Base-by-base conservation (phyloP, 1,140 invertebrate species). In the Hirudo medicinalis region DNA sequence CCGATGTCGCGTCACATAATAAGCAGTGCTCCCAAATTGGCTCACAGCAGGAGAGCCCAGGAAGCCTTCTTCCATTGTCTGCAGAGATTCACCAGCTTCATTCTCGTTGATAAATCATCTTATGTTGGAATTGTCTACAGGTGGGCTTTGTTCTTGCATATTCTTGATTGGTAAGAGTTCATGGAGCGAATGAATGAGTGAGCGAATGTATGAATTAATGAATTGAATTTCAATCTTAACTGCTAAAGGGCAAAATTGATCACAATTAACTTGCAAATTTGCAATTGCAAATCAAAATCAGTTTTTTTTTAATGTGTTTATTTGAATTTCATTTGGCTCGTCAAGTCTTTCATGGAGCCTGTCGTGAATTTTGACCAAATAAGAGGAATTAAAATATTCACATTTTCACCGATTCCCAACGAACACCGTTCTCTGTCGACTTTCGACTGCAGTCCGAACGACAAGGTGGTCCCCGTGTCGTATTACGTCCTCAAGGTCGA, bases 1-100 rank as follows among this genome's bases (percentile, higher is more conserved):
- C 57, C 57, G 5, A 22, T 63, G 57, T 63, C 57, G 57, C 22
- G 29, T 13, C 57, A 63, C 57, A n/a, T 63, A 11, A 6, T 25
- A 11, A 63, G 22, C 22, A 25, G 22, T 32, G 22, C 22, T 1
- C 22, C 22, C 57, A 63, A 63, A 20, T 32, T 63, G 57, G 57
- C 29, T 22, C 57, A 63, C 29, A 8, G 57, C 57, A 13, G 57
- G 29, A 22, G 29, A 15, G 11, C 57, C 1, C 57, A 32, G 11
- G 57, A 63, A 6, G 57, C 57, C 15, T 32, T 63, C 8, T 63
- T 13, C 22, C 57, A 63, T 1, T 63, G 57, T 63, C 17, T 63
- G 57, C 57, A 63, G 29, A 63, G 57, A 20, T 25, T 25, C 57
- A 63, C 57, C 22, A 63, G 57, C 19, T 63, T 63, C 29, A 15